phyloP scores from a whole-genome alignment of 2,888 invertebrate species.

The Julus scandinavius region DNA sequence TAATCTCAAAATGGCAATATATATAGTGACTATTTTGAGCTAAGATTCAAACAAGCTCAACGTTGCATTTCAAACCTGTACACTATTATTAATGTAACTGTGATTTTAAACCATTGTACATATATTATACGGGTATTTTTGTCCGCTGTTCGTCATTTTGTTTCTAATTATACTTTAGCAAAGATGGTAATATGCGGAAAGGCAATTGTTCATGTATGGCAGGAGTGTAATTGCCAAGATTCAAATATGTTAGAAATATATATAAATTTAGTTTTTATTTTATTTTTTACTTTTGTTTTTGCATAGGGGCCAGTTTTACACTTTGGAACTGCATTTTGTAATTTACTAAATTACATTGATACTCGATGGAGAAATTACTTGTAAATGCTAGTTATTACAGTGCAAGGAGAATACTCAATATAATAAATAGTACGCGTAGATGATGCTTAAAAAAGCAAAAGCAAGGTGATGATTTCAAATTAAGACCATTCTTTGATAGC shows the following conservation, averaged over 20 bases:
- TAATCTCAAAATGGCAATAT: background rate
- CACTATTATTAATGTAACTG: slow-evolving; percentile 12
- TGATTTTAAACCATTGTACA: slow-evolving; percentile 27
- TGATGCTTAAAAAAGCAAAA: background rate
- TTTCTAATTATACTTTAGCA: background rate
- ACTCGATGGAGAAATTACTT: background rate
- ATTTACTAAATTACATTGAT: background rate
- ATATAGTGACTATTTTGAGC: background rate
- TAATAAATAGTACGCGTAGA: background rate
- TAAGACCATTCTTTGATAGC: slow-evolving; percentile 12
- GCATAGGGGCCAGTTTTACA: background rate
- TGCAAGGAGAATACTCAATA: background rate
- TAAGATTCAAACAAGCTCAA: background rate
- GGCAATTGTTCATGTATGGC: background rate
- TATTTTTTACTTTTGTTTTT: background rate
- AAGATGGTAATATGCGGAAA: background rate
- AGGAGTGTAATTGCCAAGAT: background rate
- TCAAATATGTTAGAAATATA: background rate
- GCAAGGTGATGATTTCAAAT: slow-evolving; percentile 19
- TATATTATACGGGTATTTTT: background rate
- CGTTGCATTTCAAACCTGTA: background rate
- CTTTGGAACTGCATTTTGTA: background rate
- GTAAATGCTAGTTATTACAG: background rate
- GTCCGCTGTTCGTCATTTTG: background rate
- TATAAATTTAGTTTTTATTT: background rate